A percentile compares a stretch with the other conserved stretches of the same genome.
Conservation (phyloP, 2,797 vertebrate species). For the Karalla daura region DNA sequence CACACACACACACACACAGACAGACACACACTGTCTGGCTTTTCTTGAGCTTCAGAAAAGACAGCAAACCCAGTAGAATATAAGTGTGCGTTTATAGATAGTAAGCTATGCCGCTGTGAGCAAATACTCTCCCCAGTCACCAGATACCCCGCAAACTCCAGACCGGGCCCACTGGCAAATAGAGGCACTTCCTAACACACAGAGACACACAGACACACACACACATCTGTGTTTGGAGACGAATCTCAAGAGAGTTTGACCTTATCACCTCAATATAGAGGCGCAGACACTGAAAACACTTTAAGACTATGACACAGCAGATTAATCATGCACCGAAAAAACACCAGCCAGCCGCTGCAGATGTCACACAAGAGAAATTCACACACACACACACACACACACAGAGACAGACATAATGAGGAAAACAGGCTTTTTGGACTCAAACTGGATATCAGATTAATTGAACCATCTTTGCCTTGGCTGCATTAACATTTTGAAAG, state of each 20-base stretch:
- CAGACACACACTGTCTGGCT: slow-evolving; percentile 24
- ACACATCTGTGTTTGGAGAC: slow-evolving; percentile 23
- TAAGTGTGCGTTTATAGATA: slow-evolving; percentile 58
- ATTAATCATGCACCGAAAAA: slow-evolving; percentile 1
- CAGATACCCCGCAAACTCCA: slow-evolving; percentile 58
- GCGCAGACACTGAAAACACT: slow-evolving; percentile 11
- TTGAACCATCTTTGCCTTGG: neutral
- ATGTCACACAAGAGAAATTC: neutral
- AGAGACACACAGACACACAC: neutral
- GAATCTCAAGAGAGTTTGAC: slow-evolving; percentile 46
- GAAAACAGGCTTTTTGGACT: slow-evolving; percentile 11
- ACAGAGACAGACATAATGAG: slow-evolving; percentile 3
- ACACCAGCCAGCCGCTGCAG: neutral
- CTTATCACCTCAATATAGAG: slow-evolving; percentile 59
- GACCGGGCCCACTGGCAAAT: slow-evolving; percentile 47
- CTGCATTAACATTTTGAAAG: slow-evolving; percentile 29
- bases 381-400: neutral
- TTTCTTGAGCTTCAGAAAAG: slow-evolving; percentile 28
- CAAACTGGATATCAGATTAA: neutral
- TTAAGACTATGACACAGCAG: neutral
- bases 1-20: too few species aligned
- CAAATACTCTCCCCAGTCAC: slow-evolving; percentile 67
- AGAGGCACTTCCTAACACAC: slow-evolving; percentile 36
- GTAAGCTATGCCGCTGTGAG: slow-evolving; percentile 51
- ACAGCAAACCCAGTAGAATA: slow-evolving; percentile 31